Conservation (phyloP, 2,113 vertebrate genomes). For the Trogon surrucura region DNA sequence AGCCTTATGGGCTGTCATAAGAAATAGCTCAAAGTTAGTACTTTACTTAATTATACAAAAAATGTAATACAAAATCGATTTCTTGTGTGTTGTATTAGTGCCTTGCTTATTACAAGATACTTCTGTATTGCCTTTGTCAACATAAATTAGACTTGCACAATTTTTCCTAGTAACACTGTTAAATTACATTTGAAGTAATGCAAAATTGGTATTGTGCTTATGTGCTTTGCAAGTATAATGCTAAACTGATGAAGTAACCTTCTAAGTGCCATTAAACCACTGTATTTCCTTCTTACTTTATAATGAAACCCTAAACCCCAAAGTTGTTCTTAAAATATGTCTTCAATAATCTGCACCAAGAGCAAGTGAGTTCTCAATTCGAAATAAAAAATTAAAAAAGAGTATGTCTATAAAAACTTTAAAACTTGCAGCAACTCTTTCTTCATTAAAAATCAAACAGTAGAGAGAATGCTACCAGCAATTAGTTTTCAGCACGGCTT, state of each 20-base stretch:
- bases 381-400: not conserved
- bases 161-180: constrained; percentile 10
- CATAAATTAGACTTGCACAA: constrained; percentile 42
- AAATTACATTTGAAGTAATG: constrained; percentile 42
- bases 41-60: constrained; percentile 52
- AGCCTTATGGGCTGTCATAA: not conserved
- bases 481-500: not conserved
- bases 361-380: not conserved
- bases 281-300: not conserved
- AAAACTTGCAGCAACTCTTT: not conserved
- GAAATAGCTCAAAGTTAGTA: not conserved
- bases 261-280: not conserved
- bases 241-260: constrained; percentile 13
- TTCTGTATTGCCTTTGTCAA: constrained; percentile 47
- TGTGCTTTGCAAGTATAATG: constrained; percentile 16
- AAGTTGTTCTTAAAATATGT: not conserved
- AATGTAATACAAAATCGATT: constrained; percentile 40
- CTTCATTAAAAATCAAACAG: constrained; percentile 35
- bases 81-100: not conserved
- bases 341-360: not conserved
- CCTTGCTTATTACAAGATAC: constrained; percentile 40
- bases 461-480: constrained; percentile 12
- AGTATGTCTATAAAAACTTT: not conserved
- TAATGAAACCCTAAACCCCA: not conserved
- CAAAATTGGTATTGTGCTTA: not conserved